phyloP scores from a whole-genome alignment of 2,113 vertebrate species.

The Prionailurus bengalensis region DNA sequence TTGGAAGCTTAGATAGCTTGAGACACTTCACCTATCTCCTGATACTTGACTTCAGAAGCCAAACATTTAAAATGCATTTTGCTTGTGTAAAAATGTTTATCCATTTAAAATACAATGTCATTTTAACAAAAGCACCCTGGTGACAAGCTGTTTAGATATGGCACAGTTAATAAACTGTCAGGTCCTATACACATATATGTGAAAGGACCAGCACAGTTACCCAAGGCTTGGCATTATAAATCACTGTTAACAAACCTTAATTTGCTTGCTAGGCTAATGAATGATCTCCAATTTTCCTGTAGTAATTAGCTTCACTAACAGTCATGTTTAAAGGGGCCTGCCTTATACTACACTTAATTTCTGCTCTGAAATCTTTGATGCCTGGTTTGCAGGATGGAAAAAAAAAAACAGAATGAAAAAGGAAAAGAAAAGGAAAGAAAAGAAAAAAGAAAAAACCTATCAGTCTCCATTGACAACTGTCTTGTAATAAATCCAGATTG shows the following conservation, averaged over 20 bases:
- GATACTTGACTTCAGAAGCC: slow-evolving; percentile 71
- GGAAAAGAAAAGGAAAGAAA: too few relatives aligned
- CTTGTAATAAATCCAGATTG: slow-evolving; percentile 55
- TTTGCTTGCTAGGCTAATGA: slow-evolving; percentile 85
- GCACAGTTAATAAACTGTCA: slow-evolving; percentile 72
- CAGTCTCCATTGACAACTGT: slow-evolving; percentile 55
- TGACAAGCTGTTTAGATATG: slow-evolving; percentile 59
- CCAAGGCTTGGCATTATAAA: slow-evolving; percentile 78
- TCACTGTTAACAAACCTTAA: slow-evolving; percentile 85
- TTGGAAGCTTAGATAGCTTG: slow-evolving; percentile 37
- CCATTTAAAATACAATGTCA: slow-evolving; percentile 56
- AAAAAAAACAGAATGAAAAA: background rate
- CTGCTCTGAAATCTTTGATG: slow-evolving; percentile 70
- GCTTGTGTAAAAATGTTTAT: slow-evolving; percentile 62
- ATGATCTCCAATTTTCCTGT: slow-evolving; percentile 82
- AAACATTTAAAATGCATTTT: slow-evolving; percentile 77
- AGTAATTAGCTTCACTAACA: slow-evolving; percentile 84
- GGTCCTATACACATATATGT: slow-evolving; percentile 53
- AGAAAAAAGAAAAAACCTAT: slow-evolving; percentile 39
- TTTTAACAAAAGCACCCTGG: slow-evolving; percentile 65
- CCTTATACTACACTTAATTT: slow-evolving; percentile 71
- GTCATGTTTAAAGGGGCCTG: slow-evolving; percentile 75
- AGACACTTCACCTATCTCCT: slow-evolving; percentile 69
- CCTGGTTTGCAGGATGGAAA: slow-evolving; percentile 64
- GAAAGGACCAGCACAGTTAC: slow-evolving; percentile 73